Evolutionary conservation across 2,797 vertebrate species (phyloP).

Genomic region (Craterocephalus amniculus): DNA sequence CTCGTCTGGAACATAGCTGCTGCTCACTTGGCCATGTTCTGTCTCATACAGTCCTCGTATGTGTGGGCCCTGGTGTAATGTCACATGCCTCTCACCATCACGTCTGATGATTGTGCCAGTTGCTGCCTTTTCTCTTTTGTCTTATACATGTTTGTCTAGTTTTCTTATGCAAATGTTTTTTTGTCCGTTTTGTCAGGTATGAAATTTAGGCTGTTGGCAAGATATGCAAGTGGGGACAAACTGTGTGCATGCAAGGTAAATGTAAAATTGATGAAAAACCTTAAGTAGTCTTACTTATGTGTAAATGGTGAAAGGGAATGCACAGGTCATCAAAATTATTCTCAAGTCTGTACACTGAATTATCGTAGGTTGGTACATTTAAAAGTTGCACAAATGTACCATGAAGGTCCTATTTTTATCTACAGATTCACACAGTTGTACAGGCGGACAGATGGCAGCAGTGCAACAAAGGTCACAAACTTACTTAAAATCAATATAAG

Average conservation of each 20-base stretch:
- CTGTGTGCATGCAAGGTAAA: background rate
- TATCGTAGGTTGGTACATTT: background rate
- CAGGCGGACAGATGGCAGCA: background rate
- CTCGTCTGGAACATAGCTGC: conserved; percentile 63
- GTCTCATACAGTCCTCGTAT: conserved; percentile 56
- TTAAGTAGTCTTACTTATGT: background rate
- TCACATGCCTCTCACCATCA: conserved; percentile 51
- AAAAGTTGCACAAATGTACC: background rate
- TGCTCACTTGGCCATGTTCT: conserved; percentile 66
- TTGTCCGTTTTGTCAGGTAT: background rate
- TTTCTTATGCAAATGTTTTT: background rate
- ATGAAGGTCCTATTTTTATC: background rate
- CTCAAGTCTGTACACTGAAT: background rate
- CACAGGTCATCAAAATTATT: background rate
- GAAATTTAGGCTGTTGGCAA: background rate
- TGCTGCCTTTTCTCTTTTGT: conserved; percentile 12
- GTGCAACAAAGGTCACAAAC: background rate
- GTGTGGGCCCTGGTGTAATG: conserved; percentile 63
- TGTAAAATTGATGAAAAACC: background rate
- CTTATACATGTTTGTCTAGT: background rate
- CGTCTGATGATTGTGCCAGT: conserved; percentile 8
- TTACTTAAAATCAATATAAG: background rate
- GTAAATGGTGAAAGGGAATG: background rate
- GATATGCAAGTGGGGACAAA: background rate
- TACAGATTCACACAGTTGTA: background rate